Base-by-base conservation (phyloP, 2,113 vertebrate species). In the Elephas maximus region DNA sequence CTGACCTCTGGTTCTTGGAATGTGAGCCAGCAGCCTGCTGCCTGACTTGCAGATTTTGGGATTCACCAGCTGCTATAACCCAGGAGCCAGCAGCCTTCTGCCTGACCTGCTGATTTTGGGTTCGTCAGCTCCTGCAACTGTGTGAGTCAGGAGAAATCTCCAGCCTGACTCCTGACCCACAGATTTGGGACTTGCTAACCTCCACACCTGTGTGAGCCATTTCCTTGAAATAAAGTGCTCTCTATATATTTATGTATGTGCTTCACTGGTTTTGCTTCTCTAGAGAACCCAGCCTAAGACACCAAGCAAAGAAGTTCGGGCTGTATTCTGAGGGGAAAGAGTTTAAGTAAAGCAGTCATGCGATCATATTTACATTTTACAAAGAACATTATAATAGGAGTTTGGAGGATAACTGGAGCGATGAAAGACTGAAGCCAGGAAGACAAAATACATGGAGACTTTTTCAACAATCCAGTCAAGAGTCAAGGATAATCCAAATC, bases 311-410 rank as follows among this genome's bases (percentile, higher is more conserved):
- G 44, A 30, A 86, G 11, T 79, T 60, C 63, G 8, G 71, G 69
- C 28, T 93, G 91, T 63, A 88, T 90, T 93, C 45, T 67, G 83
- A 62, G 51, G n/a, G 17, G 3, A 5, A 33, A 62, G 2, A 5
- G 74, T 94, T 93, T 65, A 90, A 84, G 87, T 28, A 67, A 23
- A 53, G 1, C 5, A 14, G 87, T 91, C 28, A 14, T 53, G 48
- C 30, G 51, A 41, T 94, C 33, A 28, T n/a, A 90, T 48, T 73
- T 94, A 37, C 87, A 37, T 89, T 81, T 86, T 65, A 20, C 80
- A 26, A 83, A 81, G 26, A 84, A 11, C 69, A 33, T 28, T 30
- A 11, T 80, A 20, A 30, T 37, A 80, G 57, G 41, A 90, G 62
- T 91, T 85, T 77, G 51, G 60, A 92, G n/a, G 45, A 1, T 30